Conservation (phyloP, 2,113 vertebrate species). For the Clarias magur region DNA sequence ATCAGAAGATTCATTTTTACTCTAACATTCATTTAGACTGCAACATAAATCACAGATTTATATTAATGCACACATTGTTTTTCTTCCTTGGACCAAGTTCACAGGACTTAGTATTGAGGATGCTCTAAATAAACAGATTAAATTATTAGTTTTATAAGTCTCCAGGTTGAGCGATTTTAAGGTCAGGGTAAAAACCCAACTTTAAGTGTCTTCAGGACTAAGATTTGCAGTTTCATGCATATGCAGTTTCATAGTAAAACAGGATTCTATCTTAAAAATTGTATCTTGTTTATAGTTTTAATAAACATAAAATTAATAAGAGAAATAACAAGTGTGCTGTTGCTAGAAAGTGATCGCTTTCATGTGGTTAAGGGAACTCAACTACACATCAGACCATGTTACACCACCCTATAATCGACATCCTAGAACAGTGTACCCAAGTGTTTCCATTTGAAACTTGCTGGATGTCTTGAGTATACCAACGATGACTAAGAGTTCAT, state of each 20-base stretch:
- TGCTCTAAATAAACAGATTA: not conserved
- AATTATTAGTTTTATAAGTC: not conserved
- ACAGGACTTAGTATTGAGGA: not conserved
- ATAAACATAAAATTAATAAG: not conserved
- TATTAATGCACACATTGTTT: not conserved
- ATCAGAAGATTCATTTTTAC: too few species aligned
- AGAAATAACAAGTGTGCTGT: not conserved
- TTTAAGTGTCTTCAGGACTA: too few species aligned
- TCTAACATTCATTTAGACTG: not conserved
- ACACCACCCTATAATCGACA: not conserved
- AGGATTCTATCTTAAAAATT: not conserved
- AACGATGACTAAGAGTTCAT: too few species aligned
- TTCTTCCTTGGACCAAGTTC: not conserved
- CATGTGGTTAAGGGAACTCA: not conserved
- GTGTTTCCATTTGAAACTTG: not conserved
- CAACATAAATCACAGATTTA: not conserved
- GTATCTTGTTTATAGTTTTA: not conserved
- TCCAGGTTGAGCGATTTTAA: not conserved
- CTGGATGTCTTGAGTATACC: not conserved
- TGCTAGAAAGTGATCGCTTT: not conserved
- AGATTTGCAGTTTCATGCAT: too few species aligned
- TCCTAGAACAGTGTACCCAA: not conserved
- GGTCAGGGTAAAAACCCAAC: not conserved
- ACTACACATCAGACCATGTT: not conserved
- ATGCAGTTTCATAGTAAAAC: not conserved